These are phyloP conservation scores for Agonopterix alstromeriana DNA, from an alignment of 2,888 invertebrate species.

Conservation along the genomic window DNA sequence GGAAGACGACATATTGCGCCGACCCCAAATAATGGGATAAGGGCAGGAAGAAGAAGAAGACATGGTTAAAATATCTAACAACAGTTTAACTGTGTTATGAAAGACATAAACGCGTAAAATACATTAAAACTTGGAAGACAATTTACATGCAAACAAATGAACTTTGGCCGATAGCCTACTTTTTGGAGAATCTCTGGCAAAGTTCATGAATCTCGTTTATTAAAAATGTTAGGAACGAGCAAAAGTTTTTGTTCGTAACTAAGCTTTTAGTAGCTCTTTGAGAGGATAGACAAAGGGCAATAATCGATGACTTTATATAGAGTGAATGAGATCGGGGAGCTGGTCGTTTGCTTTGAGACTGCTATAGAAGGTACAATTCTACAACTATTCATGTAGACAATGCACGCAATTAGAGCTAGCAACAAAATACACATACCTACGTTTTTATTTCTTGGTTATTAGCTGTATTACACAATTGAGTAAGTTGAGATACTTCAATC, in stretches of 20 bases:
- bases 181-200: constrained; percentile 13
- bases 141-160: constrained; percentile 6
- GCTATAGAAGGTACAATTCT: too few species aligned
- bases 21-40: too few species aligned
- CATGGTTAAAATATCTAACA: too few species aligned
- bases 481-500: too few species aligned
- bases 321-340: constrained; percentile 22
- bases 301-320: constrained; percentile 27
- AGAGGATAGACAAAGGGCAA: constrained; percentile 23
- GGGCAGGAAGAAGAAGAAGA: too few species aligned
- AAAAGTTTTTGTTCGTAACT: constrained; percentile 14
- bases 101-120: constrained; percentile 1
- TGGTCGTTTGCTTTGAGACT: constrained; percentile 7
- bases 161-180: constrained; percentile 4
- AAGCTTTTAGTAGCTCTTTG: constrained; percentile 31
- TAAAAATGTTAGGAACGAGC: constrained; percentile 25
- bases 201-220: constrained; percentile 24
- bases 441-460: too few species aligned
- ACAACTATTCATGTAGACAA: too few species aligned
- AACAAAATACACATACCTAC: too few species aligned
- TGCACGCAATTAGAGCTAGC: too few species aligned
- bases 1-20: too few species aligned
- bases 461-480: too few species aligned
- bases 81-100: too few species aligned
- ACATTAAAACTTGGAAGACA: constrained; percentile 1